These are phyloP conservation scores for Caenorhabditis angaria DNA, from an alignment of 2,888 invertebrate genomes.

Conservation along the genomic window DNA sequence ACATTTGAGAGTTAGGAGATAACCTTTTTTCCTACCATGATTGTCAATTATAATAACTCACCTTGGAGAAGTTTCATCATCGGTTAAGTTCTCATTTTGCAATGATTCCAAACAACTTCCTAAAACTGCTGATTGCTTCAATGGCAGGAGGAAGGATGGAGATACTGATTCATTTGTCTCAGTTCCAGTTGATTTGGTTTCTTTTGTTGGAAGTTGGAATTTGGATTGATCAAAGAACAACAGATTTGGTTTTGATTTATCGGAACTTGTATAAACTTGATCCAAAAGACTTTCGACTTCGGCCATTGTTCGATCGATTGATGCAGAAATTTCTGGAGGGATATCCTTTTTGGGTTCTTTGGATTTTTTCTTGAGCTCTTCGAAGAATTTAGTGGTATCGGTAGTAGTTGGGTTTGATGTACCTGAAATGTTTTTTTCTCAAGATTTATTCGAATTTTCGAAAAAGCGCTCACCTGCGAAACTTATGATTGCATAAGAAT, in stretches of 20 bases:
- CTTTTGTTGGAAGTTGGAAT: slow-evolving; percentile 14
- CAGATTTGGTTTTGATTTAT: slow-evolving; percentile 53
- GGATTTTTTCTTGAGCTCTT: slow-evolving; percentile 4
- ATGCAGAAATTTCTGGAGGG: slow-evolving; percentile 39
- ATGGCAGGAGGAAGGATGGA: slow-evolving; percentile 42
- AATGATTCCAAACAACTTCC: slow-evolving; percentile 39
- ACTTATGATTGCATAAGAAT: slow-evolving; percentile 35
- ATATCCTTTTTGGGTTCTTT: slow-evolving; percentile 37
- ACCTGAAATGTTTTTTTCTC: neutral
- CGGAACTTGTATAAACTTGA: slow-evolving; percentile 53
- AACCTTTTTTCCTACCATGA: neutral
- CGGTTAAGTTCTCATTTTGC: slow-evolving; percentile 25
- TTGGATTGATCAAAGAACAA: slow-evolving; percentile 47
- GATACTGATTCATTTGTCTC: slow-evolving; percentile 14
- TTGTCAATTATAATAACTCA: slow-evolving; percentile 10
- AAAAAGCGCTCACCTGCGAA: slow-evolving; percentile 6
- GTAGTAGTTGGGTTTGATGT: slow-evolving; percentile 17
- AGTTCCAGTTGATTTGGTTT: slow-evolving; percentile 8
- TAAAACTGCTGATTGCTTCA: slow-evolving; percentile 30
- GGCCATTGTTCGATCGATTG: slow-evolving; percentile 54
- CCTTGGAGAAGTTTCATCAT: slow-evolving; percentile 36
- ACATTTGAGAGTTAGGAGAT: too few relatives aligned
- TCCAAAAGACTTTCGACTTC: slow-evolving; percentile 51
- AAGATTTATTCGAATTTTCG: neutral
- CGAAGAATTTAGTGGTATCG: neutral